Evolutionary conservation across 2,797 vertebrate genomes (phyloP).

Genomic region (Myotis daubentonii): DNA sequence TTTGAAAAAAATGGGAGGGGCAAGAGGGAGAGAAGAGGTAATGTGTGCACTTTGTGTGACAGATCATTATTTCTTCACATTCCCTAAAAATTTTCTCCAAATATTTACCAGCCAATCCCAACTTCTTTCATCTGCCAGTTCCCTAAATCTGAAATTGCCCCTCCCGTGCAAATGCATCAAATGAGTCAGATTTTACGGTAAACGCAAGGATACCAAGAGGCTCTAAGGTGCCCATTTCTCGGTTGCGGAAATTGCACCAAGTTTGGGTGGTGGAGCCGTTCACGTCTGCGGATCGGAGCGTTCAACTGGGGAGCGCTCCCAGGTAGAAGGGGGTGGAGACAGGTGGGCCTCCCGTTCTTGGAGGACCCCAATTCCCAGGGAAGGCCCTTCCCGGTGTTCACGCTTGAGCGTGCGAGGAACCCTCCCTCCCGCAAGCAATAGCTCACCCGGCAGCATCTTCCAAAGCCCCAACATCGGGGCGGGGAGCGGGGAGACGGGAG

Average conservation of each 20-base stretch:
- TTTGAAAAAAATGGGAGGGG: background rate
- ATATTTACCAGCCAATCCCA: background rate
- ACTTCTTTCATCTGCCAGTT: slow-evolving; percentile 22
- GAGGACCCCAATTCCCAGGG: slow-evolving; percentile 18
- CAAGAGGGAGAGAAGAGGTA: background rate
- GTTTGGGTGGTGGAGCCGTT: slow-evolving; percentile 23
- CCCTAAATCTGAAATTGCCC: background rate
- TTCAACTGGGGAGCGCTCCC: background rate
- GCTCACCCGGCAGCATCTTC: slow-evolving; percentile 75
- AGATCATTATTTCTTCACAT: background rate
- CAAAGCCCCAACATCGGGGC: slow-evolving; percentile 61
- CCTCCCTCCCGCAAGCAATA: slow-evolving; percentile 48
- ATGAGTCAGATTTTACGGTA: background rate
- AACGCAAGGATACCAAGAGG: background rate
- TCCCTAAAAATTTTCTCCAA: background rate
- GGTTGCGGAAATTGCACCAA: background rate
- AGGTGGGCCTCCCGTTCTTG: background rate
- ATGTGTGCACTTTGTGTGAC: background rate
- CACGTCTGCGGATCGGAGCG: background rate
- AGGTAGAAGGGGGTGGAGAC: background rate
- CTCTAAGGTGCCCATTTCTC: background rate
- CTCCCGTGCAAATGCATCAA: background rate
- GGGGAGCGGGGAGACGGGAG: slow-evolving; percentile 46
- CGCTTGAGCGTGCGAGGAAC: slow-evolving; percentile 39
- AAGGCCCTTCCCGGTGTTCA: slow-evolving; percentile 37